Base-by-base conservation (phyloP, 1,140 invertebrate genomes). In the Babylonia areolata region DNA sequence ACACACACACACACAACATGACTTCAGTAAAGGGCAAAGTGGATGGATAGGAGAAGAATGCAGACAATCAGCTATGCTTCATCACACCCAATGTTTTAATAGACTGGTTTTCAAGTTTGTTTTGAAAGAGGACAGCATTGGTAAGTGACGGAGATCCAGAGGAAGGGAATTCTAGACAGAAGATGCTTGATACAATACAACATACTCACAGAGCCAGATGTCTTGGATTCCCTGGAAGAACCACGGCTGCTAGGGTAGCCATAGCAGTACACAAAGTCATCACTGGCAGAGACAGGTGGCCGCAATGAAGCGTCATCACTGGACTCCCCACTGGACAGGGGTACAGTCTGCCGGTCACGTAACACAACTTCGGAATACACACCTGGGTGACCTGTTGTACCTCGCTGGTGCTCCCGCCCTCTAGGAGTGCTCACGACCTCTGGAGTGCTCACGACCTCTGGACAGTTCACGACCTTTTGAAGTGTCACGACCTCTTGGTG, bases 371-470 rank as follows among this genome's bases (percentile, higher is more conserved):
- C 75, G 2, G 0, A 2, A 28, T 40, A 28, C 17, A 15, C 37
- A 77, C 37, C 37, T 9, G 6, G 12, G 35, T 33, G 31, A 73
- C 9, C 31, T 20, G 17, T 6, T 1, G 23, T 6, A 37, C 77
- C 77, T 42, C 77, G 15, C 20, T 12, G 20, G 31, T 35, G 39
- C 9, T n/a, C 12, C 37, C 35, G 11, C 39, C 23, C 77, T 39
- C 17, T 39, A 0, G 77, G 77, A 40, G n/a, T 12, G 77, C 15
- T 46, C 77, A 46, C 28, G 39, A 11, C 78, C 78, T 80, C 42
- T 80, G 42, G n/a, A n/a, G 0, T 40, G 78, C n/a, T 46, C 77
- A 54, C 28, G 78, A 80, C 78, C 78, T 54, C 78, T n/a, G n/a
- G 46, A 51, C 1, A 20, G 28, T 9, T 35, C 78, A 33, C 33